A percentile compares a stretch with the other conserved stretches of the same genome.
Conservation (phyloP, 2,797 vertebrate genomes). For the Bufotes viridis region DNA sequence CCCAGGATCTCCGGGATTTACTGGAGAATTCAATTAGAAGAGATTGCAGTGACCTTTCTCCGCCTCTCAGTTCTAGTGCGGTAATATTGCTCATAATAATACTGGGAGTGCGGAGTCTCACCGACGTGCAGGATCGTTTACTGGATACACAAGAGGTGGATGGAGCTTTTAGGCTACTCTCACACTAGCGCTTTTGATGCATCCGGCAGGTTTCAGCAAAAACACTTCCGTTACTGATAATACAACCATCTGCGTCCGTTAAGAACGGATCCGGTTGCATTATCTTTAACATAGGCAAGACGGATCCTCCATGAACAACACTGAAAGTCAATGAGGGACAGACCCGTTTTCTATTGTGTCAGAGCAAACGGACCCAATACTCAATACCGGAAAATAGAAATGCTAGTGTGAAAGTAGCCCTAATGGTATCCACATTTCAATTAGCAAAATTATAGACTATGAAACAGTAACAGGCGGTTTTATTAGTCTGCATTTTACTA, state of each 20-base stretch:
- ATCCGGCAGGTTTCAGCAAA: too few species aligned
- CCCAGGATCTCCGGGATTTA: constrained; percentile 4
- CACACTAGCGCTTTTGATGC: too few species aligned
- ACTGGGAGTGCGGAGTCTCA: not conserved
- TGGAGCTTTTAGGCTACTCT: not conserved
- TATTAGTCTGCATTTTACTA: not conserved
- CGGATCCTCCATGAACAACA: too few species aligned
- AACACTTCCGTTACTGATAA: too few species aligned
- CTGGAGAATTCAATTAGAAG: constrained; percentile 25
- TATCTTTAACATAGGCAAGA: too few species aligned
- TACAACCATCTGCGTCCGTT: too few species aligned
- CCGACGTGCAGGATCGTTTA: not conserved
- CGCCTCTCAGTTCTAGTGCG: not conserved
- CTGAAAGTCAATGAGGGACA: too few species aligned
- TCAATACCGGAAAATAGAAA: too few species aligned
- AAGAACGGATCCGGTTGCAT: too few species aligned
- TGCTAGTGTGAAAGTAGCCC: too few species aligned
- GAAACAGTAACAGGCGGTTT: not conserved
- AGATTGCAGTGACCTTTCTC: constrained; percentile 18
- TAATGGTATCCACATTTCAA: not conserved
- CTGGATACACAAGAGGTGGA: not conserved
- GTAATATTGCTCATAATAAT: constrained; percentile 11
- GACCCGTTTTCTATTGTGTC: too few species aligned
- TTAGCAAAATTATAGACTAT: not conserved
- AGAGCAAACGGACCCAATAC: too few species aligned